Evolutionary conservation across 2,888 invertebrate species (phyloP).

Genomic region (Megalurothrips usitatus): DNA sequence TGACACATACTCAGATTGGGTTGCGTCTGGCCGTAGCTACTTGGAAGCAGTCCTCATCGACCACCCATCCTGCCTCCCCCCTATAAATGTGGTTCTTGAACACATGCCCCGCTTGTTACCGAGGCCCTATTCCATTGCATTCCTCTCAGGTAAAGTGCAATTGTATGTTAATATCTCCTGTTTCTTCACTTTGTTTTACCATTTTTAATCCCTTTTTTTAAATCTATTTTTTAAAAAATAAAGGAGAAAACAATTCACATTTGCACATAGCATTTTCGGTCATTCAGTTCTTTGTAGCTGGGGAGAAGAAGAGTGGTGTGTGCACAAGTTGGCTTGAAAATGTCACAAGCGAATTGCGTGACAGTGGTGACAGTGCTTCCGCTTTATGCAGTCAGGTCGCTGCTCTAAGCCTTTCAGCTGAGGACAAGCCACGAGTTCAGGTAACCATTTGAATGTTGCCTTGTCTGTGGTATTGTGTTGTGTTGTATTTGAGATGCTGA

Average conservation of each 20-base stretch:
- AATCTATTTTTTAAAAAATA: neutral
- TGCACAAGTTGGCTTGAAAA: neutral
- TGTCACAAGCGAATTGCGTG: neutral
- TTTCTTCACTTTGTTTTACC: too few relatives aligned
- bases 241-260: neutral
- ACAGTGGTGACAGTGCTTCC: neutral
- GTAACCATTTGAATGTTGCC: neutral
- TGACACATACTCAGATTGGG: neutral
- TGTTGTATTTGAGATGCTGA: neutral
- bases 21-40: neutral
- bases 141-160: neutral
- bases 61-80: neutral
- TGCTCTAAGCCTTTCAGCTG: neutral
- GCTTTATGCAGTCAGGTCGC: neutral
- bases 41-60: neutral
- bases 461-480: neutral
- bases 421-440: neutral
- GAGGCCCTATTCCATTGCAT: neutral
- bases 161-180: neutral
- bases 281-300: neutral
- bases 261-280: slow-evolving; percentile 3
- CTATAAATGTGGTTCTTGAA: slow-evolving; percentile 12
- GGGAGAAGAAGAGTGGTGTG: neutral
- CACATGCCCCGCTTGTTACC: neutral
- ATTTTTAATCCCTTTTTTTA: neutral